phyloP scores from a whole-genome alignment of 2,797 vertebrate genomes.

The Hypotaenidia okinawae region DNA sequence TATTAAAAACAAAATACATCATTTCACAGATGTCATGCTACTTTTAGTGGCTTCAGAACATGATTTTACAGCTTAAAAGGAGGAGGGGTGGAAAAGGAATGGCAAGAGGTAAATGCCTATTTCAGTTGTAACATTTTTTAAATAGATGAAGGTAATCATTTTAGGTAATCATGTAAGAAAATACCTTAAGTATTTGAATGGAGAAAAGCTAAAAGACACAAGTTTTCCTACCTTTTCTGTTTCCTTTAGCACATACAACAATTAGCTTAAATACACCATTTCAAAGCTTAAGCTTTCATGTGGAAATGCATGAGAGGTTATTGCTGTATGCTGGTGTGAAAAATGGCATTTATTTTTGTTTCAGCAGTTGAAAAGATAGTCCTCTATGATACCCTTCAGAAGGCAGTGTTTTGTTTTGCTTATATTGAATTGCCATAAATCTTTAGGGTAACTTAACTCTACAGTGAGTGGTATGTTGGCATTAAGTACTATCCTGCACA shows the following conservation, averaged over 20 bases:
- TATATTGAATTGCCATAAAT: not conserved
- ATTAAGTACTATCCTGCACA: not conserved
- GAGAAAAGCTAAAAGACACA: not conserved
- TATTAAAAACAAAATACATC: constrained; percentile 51
- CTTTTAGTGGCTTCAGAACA: constrained; percentile 2
- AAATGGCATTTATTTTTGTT: constrained; percentile 45
- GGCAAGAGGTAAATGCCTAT: constrained; percentile 3
- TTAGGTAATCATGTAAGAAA: constrained; percentile 27
- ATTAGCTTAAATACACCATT: constrained; percentile 54
- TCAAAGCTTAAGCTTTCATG: constrained; percentile 47
- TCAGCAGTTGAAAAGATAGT: constrained; percentile 3
- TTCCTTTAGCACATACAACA: constrained; percentile 22
- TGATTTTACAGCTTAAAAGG: constrained; percentile 22
- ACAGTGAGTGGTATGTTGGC: not conserved
- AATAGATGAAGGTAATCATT: not conserved
- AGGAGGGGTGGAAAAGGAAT: not conserved
- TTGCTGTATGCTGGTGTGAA: constrained; percentile 22
- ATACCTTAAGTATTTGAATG: not conserved
- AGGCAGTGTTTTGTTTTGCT: constrained; percentile 3
- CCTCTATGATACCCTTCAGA: not conserved
- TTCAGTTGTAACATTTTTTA: not conserved
- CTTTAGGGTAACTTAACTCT: not conserved
- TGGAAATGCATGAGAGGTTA: constrained; percentile 17
- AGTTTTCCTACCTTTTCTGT: constrained; percentile 1
- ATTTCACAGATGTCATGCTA: constrained; percentile 18